phyloP scores from a whole-genome alignment of 2,113 vertebrate species.

The Scytalopus superciliaris region DNA sequence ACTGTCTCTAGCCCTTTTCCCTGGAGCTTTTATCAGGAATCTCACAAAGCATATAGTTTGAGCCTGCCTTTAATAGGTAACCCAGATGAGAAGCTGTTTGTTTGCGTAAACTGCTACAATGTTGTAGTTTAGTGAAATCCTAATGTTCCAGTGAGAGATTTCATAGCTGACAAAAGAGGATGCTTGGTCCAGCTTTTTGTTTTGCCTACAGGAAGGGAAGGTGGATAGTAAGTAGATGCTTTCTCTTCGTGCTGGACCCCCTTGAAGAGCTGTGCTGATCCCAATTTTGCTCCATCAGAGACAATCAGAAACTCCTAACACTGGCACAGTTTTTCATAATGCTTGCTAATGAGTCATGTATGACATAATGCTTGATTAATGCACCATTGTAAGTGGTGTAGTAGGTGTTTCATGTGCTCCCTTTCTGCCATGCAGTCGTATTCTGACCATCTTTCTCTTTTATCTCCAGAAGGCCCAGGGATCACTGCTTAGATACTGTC shows the following conservation, averaged over 20 bases:
- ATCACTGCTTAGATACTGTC: not conserved
- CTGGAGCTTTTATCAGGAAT: not conserved
- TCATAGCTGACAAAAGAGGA: not conserved
- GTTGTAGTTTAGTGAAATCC: not conserved
- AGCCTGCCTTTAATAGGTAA: not conserved
- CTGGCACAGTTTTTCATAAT: not conserved
- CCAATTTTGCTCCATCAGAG: not conserved
- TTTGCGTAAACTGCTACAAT: not conserved
- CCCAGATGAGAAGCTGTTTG: not conserved
- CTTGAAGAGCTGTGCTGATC: not conserved
- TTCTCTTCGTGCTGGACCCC: not conserved
- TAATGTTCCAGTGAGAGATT: not conserved
- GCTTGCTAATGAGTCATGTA: not conserved
- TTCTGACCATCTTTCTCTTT: not conserved
- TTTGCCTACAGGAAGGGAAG: not conserved
- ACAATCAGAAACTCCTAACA: not conserved
- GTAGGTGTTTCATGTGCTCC: not conserved
- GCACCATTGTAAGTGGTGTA: not conserved
- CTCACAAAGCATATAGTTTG: not conserved
- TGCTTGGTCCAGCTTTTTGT: not conserved
- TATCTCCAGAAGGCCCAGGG: not conserved
- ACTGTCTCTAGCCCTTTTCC: not conserved
- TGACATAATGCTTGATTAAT: not conserved
- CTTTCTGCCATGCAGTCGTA: not conserved
- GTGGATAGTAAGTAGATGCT: accelerated